phyloP scores from a whole-genome alignment of 2,888 invertebrate species.

The Folsomia manolachei region DNA sequence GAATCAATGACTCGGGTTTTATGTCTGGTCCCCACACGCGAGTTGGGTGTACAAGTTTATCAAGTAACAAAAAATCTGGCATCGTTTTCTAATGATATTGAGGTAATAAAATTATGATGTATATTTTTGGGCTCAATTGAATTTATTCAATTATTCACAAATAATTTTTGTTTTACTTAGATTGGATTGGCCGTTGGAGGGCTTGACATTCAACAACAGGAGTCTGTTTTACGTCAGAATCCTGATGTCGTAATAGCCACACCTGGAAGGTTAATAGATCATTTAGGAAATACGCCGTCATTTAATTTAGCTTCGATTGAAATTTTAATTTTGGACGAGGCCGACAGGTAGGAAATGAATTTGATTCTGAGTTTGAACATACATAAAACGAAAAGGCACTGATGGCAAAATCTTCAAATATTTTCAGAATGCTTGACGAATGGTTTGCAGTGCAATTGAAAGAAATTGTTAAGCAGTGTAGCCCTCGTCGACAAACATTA shows the following conservation, averaged over 20 bases:
- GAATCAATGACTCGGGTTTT: constrained; percentile 72
- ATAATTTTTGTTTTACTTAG: constrained; percentile 58
- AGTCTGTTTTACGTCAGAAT: constrained; percentile 76
- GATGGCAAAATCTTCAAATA: too few relatives aligned
- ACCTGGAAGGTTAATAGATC: constrained; percentile 95
- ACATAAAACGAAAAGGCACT: too few relatives aligned
- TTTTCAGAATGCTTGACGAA: constrained; percentile 84
- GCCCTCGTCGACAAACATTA: constrained; percentile 89
- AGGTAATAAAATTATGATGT: constrained; percentile 33
- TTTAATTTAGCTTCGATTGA: constrained; percentile 88
- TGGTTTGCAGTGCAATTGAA: constrained; percentile 99
- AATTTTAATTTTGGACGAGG: constrained; percentile 76
- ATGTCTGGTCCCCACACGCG: constrained; percentile 93
- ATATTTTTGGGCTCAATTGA: not conserved
- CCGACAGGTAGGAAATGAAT: constrained; percentile 61
- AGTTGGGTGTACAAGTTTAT: constrained; percentile 96
- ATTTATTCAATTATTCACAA: constrained; percentile 12
- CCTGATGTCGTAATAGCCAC: constrained; percentile 98
- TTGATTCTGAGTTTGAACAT: constrained; percentile 8
- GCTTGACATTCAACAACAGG: constrained; percentile 76
- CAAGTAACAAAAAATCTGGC: constrained; percentile 86
- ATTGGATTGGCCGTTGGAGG: constrained; percentile 84
- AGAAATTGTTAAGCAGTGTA: constrained; percentile 90
- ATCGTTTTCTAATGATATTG: constrained; percentile 69
- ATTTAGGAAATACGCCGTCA: constrained; percentile 89